Conservation (phyloP, 1,140 invertebrate species). For the Diabrotica virgifera region DNA sequence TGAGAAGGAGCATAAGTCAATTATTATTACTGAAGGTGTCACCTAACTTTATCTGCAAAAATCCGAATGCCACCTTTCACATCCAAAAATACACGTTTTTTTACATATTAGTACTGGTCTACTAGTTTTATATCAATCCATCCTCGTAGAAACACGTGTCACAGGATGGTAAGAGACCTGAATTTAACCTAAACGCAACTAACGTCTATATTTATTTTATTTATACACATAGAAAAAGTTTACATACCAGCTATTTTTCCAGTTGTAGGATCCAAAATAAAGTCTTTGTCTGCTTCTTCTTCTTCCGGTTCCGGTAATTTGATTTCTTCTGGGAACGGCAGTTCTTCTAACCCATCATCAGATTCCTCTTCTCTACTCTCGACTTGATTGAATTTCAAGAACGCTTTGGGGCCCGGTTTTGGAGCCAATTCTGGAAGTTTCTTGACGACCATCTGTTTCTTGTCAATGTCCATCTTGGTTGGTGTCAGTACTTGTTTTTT, state of each 20-base stretch:
- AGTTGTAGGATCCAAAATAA: slow-evolving; percentile 66
- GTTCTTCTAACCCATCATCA: slow-evolving; percentile 43
- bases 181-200: too few species aligned
- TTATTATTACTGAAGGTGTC: too few species aligned
- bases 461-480: slow-evolving; percentile 7
- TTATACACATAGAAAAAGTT: too few species aligned
- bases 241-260: slow-evolving; percentile 57
- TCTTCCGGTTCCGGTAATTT: slow-evolving; percentile 61
- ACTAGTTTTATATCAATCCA: too few species aligned
- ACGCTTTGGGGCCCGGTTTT: slow-evolving; percentile 3
- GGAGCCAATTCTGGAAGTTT: slow-evolving; percentile 6
- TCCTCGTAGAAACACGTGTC: too few species aligned
- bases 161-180: too few species aligned
- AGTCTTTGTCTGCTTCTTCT: slow-evolving; percentile 59
- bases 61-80: too few species aligned
- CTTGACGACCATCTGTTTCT: slow-evolving; percentile 12
- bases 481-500: background rate
- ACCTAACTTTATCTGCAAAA: too few species aligned
- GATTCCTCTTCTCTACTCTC: slow-evolving; percentile 39
- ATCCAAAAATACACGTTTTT: too few species aligned
- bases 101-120: too few species aligned
- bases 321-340: slow-evolving; percentile 55
- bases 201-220: too few species aligned
- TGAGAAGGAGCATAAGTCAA: too few species aligned
- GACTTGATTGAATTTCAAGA: slow-evolving; percentile 4